phyloP scores from a whole-genome alignment of 2,113 vertebrate species.

The Ptilonorhynchus violaceus region DNA sequence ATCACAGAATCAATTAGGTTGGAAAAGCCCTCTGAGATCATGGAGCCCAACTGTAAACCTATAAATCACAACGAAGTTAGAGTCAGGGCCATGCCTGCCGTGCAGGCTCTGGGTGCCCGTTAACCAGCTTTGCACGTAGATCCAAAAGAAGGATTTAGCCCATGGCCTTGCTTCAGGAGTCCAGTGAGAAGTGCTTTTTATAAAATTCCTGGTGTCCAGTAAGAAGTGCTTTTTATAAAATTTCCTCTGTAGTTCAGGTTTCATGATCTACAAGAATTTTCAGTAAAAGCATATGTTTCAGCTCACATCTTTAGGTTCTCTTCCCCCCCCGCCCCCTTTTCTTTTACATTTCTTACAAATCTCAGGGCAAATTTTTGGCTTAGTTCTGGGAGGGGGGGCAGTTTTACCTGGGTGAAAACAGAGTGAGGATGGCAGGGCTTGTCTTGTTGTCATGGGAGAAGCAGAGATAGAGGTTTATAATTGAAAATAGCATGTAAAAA shows the following conservation, averaged over 20 bases:
- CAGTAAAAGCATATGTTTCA: not conserved
- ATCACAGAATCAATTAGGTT: not conserved
- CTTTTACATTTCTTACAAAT: not conserved
- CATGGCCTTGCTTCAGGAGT: not conserved
- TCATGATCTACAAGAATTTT: not conserved
- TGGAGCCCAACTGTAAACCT: not conserved
- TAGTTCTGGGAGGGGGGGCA: not conserved
- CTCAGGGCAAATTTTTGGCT: not conserved
- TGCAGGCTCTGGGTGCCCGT: not conserved
- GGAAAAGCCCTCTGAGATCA: not conserved
- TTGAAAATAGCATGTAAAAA: not conserved
- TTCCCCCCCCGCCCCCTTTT: accelerated
- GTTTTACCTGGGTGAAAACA: not conserved
- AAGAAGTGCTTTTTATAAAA: not conserved
- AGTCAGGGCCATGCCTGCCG: not conserved
- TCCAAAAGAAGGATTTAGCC: not conserved
- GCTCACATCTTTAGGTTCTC: not conserved
- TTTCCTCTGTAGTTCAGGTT: not conserved
- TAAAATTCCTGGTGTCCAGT: not conserved
- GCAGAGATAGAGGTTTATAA: not conserved
- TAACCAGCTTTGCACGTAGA: not conserved
- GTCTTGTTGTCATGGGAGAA: not conserved
- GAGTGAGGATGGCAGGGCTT: not conserved
- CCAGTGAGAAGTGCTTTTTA: not conserved
- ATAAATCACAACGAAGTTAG: not conserved